These are phyloP conservation scores for Trochalopteron elliotii DNA, from an alignment of 2,113 vertebrate species.

Conservation along the genomic window DNA sequence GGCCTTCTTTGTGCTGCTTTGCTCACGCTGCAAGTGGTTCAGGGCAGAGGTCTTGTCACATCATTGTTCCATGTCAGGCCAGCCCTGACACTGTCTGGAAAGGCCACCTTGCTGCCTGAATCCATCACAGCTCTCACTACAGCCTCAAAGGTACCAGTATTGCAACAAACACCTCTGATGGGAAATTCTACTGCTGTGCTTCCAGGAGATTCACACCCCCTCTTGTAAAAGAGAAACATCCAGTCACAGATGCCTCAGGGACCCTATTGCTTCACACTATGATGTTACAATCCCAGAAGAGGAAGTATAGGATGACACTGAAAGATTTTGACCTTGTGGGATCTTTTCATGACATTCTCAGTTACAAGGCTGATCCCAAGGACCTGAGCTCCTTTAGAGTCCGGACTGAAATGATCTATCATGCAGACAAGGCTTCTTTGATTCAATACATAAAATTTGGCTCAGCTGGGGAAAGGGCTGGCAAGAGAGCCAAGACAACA, in stretches of 20 bases:
- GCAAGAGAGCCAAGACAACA: not conserved
- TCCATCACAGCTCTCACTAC: not conserved
- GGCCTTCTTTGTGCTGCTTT: not conserved
- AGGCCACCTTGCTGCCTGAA: not conserved
- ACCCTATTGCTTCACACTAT: not conserved
- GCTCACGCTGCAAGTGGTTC: not conserved
- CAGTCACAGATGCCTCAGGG: not conserved
- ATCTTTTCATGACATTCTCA: not conserved
- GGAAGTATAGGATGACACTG: not conserved
- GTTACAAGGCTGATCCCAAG: not conserved
- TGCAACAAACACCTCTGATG: not conserved
- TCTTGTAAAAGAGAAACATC: not conserved
- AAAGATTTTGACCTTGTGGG: not conserved
- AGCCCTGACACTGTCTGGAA: not conserved
- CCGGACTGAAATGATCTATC: not conserved
- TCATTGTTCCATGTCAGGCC: not conserved
- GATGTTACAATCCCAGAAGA: conserved; percentile 7
- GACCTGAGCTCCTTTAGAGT: not conserved
- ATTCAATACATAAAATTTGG: not conserved
- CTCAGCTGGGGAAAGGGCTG: not conserved
- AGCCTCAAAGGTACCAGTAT: not conserved
- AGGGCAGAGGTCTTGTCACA: not conserved
- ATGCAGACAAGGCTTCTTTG: not conserved
- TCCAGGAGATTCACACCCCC: not conserved
- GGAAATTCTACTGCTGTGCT: conserved; percentile 30